Conservation (phyloP, 1,140 invertebrate species). For the Drosophila ironensis region DNA sequence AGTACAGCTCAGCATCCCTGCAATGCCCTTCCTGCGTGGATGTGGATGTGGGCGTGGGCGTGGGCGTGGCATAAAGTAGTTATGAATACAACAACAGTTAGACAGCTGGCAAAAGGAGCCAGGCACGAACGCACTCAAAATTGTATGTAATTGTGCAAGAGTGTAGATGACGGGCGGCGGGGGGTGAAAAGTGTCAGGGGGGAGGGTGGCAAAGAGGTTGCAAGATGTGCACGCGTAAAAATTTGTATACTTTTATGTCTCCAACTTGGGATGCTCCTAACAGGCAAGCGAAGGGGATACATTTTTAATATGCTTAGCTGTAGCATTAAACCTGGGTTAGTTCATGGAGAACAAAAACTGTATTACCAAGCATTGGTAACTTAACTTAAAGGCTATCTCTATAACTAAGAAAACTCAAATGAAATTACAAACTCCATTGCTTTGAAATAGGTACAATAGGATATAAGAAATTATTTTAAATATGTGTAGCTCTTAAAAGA, state of each 20-base stretch:
- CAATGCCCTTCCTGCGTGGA: neutral
- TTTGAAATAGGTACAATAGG: too few species aligned
- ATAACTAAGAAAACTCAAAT: too few species aligned
- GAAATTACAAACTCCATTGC: too few species aligned
- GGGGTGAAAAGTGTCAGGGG: neutral
- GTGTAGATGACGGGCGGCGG: slow-evolving; percentile 30
- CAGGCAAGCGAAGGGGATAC: too few species aligned
- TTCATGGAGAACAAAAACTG: too few species aligned
- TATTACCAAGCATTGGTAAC: too few species aligned
- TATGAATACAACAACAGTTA: slow-evolving; percentile 75
- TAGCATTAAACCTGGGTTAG: too few species aligned
- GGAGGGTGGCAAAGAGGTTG: neutral
- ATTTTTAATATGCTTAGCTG: too few species aligned
- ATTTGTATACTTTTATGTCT: neutral
- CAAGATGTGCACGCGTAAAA: slow-evolving; percentile 27
- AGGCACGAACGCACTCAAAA: slow-evolving; percentile 74
- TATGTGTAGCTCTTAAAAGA: too few species aligned
- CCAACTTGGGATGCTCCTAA: too few species aligned
- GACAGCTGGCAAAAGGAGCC: slow-evolving; percentile 47
- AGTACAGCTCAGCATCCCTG: slow-evolving; percentile 22
- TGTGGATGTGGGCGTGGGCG: neutral
- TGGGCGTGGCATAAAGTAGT: slow-evolving; percentile 71
- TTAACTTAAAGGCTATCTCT: too few species aligned
- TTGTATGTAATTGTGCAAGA: slow-evolving; percentile 78
- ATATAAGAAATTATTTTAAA: too few species aligned